phyloP scores from a whole-genome alignment of 1,140 invertebrate genomes.

The Leucophenga varia region DNA sequence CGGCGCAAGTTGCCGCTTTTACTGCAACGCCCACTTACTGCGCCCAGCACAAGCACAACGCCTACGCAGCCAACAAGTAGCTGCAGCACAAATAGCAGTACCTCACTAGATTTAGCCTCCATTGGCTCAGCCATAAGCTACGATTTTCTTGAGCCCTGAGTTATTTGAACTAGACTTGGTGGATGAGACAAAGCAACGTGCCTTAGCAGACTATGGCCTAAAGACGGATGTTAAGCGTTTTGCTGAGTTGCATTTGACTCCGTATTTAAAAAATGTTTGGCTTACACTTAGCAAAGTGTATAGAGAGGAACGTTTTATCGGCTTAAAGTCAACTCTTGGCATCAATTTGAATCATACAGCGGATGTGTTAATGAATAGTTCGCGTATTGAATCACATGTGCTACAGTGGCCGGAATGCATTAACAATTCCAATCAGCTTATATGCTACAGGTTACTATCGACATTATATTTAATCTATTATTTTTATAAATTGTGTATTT shows the following conservation, averaged over 20 bases:
- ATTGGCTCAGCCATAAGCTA: conserved; percentile 34
- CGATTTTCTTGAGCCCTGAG: conserved; percentile 33
- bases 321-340: conserved; percentile 58
- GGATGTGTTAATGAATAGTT: conserved; percentile 41
- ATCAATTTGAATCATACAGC: conserved; percentile 60
- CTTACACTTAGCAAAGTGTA: conserved; percentile 36
- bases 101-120: conserved; percentile 13
- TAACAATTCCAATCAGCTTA: conserved; percentile 44
- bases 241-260: conserved; percentile 26
- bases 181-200: conserved; percentile 43
- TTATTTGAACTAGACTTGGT: conserved; percentile 40
- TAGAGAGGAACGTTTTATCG: conserved; percentile 37
- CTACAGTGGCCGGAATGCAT: conserved; percentile 52
- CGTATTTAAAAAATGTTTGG: conserved; percentile 46
- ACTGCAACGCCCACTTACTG: conserved; percentile 33
- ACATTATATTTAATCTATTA: too few relatives aligned
- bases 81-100: conserved; percentile 32
- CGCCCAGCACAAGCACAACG: conserved; percentile 7
- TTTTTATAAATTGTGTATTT: too few relatives aligned
- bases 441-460: conserved; percentile 38
- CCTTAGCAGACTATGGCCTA: conserved; percentile 41
- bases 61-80: conserved; percentile 27
- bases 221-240: conserved; percentile 31
- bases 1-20: conserved; percentile 44
- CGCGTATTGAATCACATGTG: conserved; percentile 41